Base-by-base conservation (phyloP, 2,888 invertebrate species). In the Drosophila subsilvestris region DNA sequence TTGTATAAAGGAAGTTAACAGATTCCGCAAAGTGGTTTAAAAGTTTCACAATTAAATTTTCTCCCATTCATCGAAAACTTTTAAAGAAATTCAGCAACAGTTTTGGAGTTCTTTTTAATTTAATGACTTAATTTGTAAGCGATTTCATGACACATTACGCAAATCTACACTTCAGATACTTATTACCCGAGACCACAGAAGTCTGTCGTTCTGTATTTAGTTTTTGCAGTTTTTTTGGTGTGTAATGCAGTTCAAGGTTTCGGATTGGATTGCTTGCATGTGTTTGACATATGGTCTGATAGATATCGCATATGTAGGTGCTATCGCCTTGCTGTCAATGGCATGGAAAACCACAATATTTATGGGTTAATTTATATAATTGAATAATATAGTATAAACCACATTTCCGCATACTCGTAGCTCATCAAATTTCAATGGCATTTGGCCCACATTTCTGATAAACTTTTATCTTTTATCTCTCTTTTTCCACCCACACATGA, bases 51-150 rank as follows among this genome's bases (percentile, higher is more conserved):
- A 37, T 37, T 56, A 10, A 10, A 29, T 4, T 7, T 47, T 29
- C 9, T 2, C 2, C 2, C 6, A 14, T 32, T 32, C 12, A 32
- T 12, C 10, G 32, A 1, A 32, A 3, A 32, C 32, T 12, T 32
- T 32, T 1, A 12, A 32, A 32, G 32, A 32, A 12, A 32, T 12
- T 12, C 32, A 32, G 4, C 29, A 32, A 32, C 29, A 32, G 29
- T 32, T 32, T 9, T 10, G 10, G 2, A 32, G 12, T 32, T 12
- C 4, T 10, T 9, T 25, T 25, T 25, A 4, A 57, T 37, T 63
- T 71, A 67, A 83, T 89, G 87, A 84, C 75, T 87, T 78, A 86
- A 86, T 78, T 80, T 69, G 74, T 62, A 65, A 72, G 73, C 75
- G 77, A 84, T 74, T 78, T 80, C 68, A 73, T 68, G 84, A 59